phyloP scores from a whole-genome alignment of 1,140 invertebrate species.

The Drosophila santomea region DNA sequence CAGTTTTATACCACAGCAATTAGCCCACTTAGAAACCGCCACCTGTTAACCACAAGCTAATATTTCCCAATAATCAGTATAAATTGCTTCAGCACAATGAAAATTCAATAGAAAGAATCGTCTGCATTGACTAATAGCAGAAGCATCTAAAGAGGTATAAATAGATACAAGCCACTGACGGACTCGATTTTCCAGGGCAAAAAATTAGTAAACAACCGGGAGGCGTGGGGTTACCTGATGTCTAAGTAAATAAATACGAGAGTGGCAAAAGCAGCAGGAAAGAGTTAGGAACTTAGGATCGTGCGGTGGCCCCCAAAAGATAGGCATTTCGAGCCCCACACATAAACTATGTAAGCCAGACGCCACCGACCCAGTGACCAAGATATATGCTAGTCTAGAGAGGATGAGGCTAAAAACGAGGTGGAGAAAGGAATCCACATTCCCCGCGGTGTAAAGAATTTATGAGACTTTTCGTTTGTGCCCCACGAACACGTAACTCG shows the following conservation, averaged over 20 bases:
- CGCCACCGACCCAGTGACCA: conserved; percentile 76
- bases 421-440: conserved; percentile 68
- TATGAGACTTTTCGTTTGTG: conserved; percentile 63
- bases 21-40: conserved; percentile 37
- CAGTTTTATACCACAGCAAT: conserved; percentile 21
- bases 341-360: conserved; percentile 35
- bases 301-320: conserved; percentile 62
- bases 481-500: conserved; percentile 50
- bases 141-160: conserved; percentile 22
- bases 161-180: conserved; percentile 52
- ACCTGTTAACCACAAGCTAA: conserved; percentile 40
- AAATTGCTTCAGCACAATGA: conserved; percentile 10
- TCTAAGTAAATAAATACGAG: conserved; percentile 65
- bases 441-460: conserved; percentile 62
- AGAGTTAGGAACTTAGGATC: conserved; percentile 31
- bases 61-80: conserved; percentile 39
- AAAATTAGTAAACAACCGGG: conserved; percentile 27
- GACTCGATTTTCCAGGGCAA: conserved; percentile 25
- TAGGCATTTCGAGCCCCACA: conserved; percentile 31
- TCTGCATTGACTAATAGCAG: conserved; percentile 28
- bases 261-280: conserved; percentile 32
- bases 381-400: conserved; percentile 53
- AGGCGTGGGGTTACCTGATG: conserved; percentile 50
- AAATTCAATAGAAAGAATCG: not conserved
- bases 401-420: conserved; percentile 36